Base-by-base conservation (phyloP, 2,797 vertebrate genomes). In the Dryobates pubescens region DNA sequence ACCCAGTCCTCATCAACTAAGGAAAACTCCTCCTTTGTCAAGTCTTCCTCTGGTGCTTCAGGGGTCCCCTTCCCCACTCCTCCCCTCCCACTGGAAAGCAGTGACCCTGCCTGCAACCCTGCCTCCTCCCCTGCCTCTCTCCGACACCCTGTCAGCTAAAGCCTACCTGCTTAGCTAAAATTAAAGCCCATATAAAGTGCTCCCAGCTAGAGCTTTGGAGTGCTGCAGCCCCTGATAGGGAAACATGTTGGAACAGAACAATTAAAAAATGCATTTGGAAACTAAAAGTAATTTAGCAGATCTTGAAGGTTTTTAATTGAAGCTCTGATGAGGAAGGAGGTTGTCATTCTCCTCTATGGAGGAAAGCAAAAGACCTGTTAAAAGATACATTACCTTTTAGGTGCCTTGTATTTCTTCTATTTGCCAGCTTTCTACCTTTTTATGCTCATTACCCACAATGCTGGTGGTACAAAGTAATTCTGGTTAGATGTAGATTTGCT, bases 291-390 rank as follows among this genome's bases (percentile, higher is more conserved):
- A 71, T 26, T 61, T 68, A 82, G 38, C 14, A 57, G 53, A 22
- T 76, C 34, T 36, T 49, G 19, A 5, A 57, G 65, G 47, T n/a
- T 77, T 88, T 73, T 61, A 68, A 45, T 6, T 90, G 65, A 41
- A 79, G 36, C 17, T 57, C 64, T 85, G 23, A 10, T 36, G 45
- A 78, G 11, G 58, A 67, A 11, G 17, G 38, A 68, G 12, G 16
- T 43, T n/a, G 29, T 69, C 20, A 10, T 77, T 85, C 15, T 49
- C n/a, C 77, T 19, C 43, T 1, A 2, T 0, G 0, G 45, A 86
- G 45, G 9, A 57, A 67, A 81, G 49, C 13, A 61, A 34, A 88
- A 78, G n/a, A 38, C 29, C 36, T 54, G 10, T 36, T 68, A 47
- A 58, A 73, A 51, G 9, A 36, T 74, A 17, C 18, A 6, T 34